Conservation (phyloP, 2,888 invertebrate species). For the Machimus atricapillus region DNA sequence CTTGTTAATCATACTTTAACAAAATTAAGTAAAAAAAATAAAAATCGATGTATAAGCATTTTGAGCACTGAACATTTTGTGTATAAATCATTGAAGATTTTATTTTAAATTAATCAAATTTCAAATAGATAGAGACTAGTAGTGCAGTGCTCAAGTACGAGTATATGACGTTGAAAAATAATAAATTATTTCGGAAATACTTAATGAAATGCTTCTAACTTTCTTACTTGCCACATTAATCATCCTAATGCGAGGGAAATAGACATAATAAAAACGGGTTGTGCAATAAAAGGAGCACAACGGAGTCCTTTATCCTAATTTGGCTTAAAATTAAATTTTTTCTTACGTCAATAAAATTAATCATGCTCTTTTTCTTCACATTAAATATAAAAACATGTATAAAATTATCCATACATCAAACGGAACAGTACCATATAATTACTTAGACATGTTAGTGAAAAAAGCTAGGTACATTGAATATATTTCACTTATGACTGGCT, state of each 20-base stretch:
- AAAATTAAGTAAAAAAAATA: too few relatives aligned
- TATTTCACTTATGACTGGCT: background rate
- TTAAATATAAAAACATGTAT: background rate
- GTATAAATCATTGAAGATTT: background rate
- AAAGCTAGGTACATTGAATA: too few relatives aligned
- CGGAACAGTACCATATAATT: background rate
- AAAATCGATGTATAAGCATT: too few relatives aligned
- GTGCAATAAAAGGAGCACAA: background rate
- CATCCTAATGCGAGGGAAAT: background rate
- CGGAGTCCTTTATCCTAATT: background rate
- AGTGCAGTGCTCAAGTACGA: background rate
- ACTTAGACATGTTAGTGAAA: too few relatives aligned
- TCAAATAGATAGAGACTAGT: background rate
- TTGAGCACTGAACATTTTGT: background rate
- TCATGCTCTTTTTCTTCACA: background rate
- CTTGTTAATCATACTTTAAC: too few relatives aligned
- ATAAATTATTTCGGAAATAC: background rate
- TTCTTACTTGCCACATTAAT: background rate
- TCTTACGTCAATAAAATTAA: background rate
- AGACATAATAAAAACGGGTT: background rate
- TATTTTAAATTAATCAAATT: background rate
- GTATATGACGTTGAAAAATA: background rate
- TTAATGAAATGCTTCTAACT: background rate
- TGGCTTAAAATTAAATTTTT: background rate
- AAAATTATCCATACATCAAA: background rate